A percentile compares a stretch with the other conserved stretches of the same genome.
Evolutionary conservation across 2,888 invertebrate genomes (phyloP).

Genomic region (Nemoura dubitans): DNA sequence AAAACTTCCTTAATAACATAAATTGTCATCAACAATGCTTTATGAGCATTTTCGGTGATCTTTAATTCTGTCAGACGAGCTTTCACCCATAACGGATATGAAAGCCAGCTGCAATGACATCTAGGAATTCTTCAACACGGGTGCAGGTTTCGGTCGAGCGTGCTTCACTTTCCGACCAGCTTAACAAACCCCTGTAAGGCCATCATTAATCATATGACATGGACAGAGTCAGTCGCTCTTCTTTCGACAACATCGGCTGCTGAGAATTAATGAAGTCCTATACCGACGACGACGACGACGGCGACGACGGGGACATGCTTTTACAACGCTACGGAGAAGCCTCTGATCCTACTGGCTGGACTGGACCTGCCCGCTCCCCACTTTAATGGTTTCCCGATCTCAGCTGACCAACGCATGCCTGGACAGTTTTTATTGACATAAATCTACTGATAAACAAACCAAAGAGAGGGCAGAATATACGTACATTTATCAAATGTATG

Average conservation of each 20-base stretch:
- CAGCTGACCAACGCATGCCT: background rate
- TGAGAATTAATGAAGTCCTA: conserved; percentile 48
- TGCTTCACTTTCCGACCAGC: conserved; percentile 17
- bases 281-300: background rate
- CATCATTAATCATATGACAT: conserved; percentile 46
- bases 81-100: conserved; percentile 18
- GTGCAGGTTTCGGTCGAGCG: conserved; percentile 12
- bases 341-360: conserved; percentile 34
- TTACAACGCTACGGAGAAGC: conserved; percentile 29
- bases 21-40: conserved; percentile 34
- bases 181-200: conserved; percentile 14
- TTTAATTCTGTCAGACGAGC: conserved; percentile 38
- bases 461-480: conserved; percentile 17
- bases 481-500: conserved; percentile 38
- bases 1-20: conserved; percentile 31
- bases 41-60: conserved; percentile 32
- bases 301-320: conserved; percentile 47
- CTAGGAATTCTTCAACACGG: background rate
- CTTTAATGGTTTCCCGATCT: conserved; percentile 39
- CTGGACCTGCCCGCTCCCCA: conserved; percentile 30
- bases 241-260: conserved; percentile 42
- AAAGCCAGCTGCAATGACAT: background rate
- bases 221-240: conserved; percentile 38
- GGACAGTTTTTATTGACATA: conserved; percentile 31
- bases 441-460: conserved; percentile 40